These are phyloP conservation scores for Nomia melanderi DNA, from an alignment of 1,140 invertebrate species.

Conservation along the genomic window DNA sequence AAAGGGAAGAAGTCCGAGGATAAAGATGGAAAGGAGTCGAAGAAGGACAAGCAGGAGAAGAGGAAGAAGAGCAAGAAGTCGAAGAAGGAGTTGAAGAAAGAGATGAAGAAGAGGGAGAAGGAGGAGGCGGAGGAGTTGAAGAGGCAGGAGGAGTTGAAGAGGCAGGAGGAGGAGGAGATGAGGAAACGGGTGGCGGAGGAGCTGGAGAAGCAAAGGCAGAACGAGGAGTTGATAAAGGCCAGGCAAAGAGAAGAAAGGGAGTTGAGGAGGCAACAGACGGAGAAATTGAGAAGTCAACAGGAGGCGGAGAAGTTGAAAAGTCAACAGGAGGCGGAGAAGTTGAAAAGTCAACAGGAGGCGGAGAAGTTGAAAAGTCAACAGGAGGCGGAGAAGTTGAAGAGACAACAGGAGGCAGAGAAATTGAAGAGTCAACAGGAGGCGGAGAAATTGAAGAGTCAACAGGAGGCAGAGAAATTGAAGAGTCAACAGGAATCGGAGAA, in stretches of 20 bases:
- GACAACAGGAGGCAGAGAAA: slow-evolving; percentile 18
- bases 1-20: neutral
- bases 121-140: neutral
- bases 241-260: neutral
- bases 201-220: neutral
- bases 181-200: slow-evolving; percentile 8
- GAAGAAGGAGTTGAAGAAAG: slow-evolving; percentile 21
- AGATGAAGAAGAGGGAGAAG: neutral
- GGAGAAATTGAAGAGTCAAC: neutral
- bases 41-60: neutral
- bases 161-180: slow-evolving; percentile 4
- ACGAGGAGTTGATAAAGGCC: slow-evolving; percentile 13
- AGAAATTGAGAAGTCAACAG: too few relatives aligned
- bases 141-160: slow-evolving; percentile 13
- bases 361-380: neutral
- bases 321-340: slow-evolving; percentile 2
- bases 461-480: slow-evolving; percentile 19
- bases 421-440: slow-evolving; percentile 3
- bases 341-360: too few relatives aligned
- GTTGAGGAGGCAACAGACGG: neutral
- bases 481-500: neutral
- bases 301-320: neutral
- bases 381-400: neutral
- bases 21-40: neutral
- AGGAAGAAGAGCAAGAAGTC: slow-evolving; percentile 10